Base-by-base conservation (phyloP, 2,113 vertebrate species). In the Pterocles orientalis region DNA sequence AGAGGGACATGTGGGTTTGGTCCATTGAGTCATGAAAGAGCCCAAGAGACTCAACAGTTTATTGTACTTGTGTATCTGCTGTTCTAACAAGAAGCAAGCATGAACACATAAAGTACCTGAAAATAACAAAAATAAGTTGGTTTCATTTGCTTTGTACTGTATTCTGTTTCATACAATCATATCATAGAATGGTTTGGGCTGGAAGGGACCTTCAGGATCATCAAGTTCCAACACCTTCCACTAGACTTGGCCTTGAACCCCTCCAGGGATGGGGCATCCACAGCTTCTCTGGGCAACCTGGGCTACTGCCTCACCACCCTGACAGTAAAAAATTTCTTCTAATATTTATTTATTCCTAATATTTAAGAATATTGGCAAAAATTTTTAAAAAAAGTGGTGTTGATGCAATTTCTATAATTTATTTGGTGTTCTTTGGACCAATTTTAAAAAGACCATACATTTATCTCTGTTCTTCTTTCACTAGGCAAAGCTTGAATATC, bases 361-460 rank as follows among this genome's bases (percentile, higher is more conserved):
- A 43, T 58, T 26, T 43, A 66, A 43, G n/a, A 80, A 66, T 26
- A 54, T 2, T 2, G 2, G 12, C 1, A 16, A 43, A 43, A 68
- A 3, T n/a, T n/a, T n/a, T 36, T 7, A 5, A 3, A 7, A 5
- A 34, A 66, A 39, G 7, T 14, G 10, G 0, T 28, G 4, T 29
- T 83, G 56, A 82, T 71, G 5, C 2, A 72, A 3, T 79, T 36
- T 12, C 9, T 77, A 2, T 8, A 47, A 68, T 64, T 79, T 2
- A 0, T 60, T 80, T 83, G 1, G 1, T 26, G 91, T 58, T 75
- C 28, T 72, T 85, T 65, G 56, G 72, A 53, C 11, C 21, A 53
- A 3, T 12, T 64, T 82, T 31, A 43, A 48, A 82, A 82, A 58
- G 10, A 43, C 6, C 6, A 17, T 50, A 20, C 0, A 3, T n/a